Conservation (phyloP, 2,888 invertebrate species). For the Polydrusus cervinus region DNA sequence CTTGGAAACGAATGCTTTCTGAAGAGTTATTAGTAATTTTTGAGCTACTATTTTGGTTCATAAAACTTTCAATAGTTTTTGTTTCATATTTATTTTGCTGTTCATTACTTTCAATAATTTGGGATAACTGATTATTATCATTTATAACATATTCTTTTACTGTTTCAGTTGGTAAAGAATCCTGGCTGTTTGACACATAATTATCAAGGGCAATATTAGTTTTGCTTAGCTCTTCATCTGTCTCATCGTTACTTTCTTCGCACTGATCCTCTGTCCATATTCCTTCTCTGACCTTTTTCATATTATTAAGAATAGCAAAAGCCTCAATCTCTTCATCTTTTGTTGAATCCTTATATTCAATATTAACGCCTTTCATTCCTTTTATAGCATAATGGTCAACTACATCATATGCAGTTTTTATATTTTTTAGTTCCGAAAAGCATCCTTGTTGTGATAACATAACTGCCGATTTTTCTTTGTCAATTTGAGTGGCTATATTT, state of each 20-base stretch:
- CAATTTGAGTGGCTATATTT: constrained; percentile 60
- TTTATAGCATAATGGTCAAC: constrained; percentile 57
- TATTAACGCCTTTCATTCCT: constrained; percentile 49
- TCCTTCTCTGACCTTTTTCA: constrained; percentile 58
- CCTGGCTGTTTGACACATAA: not conserved
- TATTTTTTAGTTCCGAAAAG: constrained; percentile 65
- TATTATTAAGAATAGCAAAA: constrained; percentile 54
- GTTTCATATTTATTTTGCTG: not conserved
- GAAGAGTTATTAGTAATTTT: not conserved
- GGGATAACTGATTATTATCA: not conserved
- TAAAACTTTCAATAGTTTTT: not conserved
- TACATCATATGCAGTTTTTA: constrained; percentile 63
- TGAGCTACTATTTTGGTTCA: not conserved
- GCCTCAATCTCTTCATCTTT: constrained; percentile 47
- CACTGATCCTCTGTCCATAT: constrained; percentile 4
- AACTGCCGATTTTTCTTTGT: constrained; percentile 62
- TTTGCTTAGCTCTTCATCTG: not conserved
- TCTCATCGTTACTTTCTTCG: not conserved
- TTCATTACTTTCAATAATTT: constrained; percentile 2
- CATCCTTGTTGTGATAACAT: constrained; percentile 65
- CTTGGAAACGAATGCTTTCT: not conserved
- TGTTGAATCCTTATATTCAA: constrained; percentile 52
- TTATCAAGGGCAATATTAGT: not conserved
- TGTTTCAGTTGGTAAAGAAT: not conserved
- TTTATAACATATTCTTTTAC: no score